Base-by-base conservation (phyloP, 2,888 invertebrate genomes). In the Amphipoea oculea region DNA sequence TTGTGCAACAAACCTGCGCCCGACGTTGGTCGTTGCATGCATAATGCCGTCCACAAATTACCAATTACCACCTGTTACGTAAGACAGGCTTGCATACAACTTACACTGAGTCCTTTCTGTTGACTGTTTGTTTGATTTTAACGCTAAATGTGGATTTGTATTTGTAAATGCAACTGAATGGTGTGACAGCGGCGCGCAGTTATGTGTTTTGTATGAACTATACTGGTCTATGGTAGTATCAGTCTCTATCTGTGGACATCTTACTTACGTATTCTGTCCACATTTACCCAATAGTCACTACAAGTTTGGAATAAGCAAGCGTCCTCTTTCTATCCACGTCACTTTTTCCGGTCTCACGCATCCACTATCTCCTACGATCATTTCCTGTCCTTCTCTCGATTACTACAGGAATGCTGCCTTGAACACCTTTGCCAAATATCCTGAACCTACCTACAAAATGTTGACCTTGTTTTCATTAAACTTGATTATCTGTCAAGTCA, bases 11-110 rank as follows among this genome's bases (percentile, higher is more conserved):
- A 84, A 73, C 83, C 78, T 82, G 88, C 80, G 84, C 81, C 86
- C 70, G 74, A 73, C 73, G 78, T 66, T 65, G 72, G 86, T 78
- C 73, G 84, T 83, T 86, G 86, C 86, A 89, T 85, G 81, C 83
- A 86, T 89, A 89, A 88, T 90, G 79, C 72, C 82, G 80, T 88
- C 80, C 83, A 88, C 86, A 89, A 89, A 90, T 89, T 86, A 87
- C 89, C 88, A 89, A 89, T 91, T 88, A 89, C 83, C 84, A 87
- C 87, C 87, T 82, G 86, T 90, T 86, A 87, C 86, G 78, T 84
- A 75, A 85, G 69, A 74, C 68, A 73, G 67, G 78, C 79, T 81
- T 72, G 78, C 76, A 88, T 82, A 72, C 82, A 86, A 74, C 73
- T 80, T 71, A 83, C 78, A 79, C 70, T 40, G 69, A 76, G 79